These are phyloP conservation scores for Hormiphora californensis DNA, from an alignment of 37 sponge, comb jelly and placozoan species.

Conservation along the genomic window DNA sequence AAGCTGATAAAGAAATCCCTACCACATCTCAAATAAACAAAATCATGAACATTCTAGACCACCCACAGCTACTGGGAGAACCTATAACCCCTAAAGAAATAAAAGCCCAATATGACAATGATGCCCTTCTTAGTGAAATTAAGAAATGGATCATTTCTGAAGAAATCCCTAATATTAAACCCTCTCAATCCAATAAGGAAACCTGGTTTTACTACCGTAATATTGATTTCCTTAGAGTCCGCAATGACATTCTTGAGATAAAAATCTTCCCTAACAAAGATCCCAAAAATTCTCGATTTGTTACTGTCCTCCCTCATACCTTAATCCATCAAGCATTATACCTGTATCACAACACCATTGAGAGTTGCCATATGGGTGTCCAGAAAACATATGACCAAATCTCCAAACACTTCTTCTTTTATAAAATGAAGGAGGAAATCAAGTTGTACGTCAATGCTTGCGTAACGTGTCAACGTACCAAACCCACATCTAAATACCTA, in stretches of 20 bases:
- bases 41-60: background rate
- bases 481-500: background rate
- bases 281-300: background rate
- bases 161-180: background rate
- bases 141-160: background rate
- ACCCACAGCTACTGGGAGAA: background rate
- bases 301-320: background rate
- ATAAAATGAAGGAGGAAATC: conserved; percentile 6
- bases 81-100: background rate
- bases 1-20: background rate
- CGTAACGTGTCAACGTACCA: background rate
- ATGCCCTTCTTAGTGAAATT: background rate
- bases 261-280: background rate
- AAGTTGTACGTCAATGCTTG: background rate
- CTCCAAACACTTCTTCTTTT: background rate
- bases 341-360: background rate
- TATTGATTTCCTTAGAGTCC: background rate
- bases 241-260: background rate
- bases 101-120: background rate
- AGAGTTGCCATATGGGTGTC: background rate
- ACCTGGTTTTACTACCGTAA: background rate
- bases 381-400: background rate
- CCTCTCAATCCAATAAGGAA: background rate
- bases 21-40: background rate
- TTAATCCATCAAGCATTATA: background rate